These are phyloP conservation scores for Spatulosminthurus flaviceps DNA, from an alignment of 2,888 invertebrate genomes.

Conservation along the genomic window DNA sequence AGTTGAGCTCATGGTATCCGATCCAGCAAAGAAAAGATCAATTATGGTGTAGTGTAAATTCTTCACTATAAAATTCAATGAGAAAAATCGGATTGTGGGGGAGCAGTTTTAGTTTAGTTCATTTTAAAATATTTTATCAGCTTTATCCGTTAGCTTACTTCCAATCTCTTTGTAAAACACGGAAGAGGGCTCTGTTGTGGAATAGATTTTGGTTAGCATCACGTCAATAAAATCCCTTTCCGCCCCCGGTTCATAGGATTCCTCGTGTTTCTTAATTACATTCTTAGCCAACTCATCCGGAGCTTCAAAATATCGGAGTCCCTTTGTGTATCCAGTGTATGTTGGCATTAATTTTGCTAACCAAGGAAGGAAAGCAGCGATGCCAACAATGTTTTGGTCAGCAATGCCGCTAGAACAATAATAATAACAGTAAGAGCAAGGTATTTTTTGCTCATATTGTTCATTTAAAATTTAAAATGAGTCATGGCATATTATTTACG, in stretches of 20 bases:
- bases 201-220: slow-evolving; percentile 61
- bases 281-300: slow-evolving; percentile 58
- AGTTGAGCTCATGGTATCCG: slow-evolving; percentile 49
- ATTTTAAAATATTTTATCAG: too few relatives aligned
- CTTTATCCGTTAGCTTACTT: slow-evolving; percentile 32
- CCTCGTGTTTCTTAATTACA: slow-evolving; percentile 60
- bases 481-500: too few relatives aligned
- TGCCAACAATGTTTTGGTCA: slow-evolving; percentile 61
- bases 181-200: slow-evolving; percentile 54
- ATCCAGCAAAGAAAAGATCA: slow-evolving; percentile 50
- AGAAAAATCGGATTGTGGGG: too few relatives aligned
- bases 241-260: slow-evolving; percentile 52
- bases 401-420: slow-evolving; percentile 54
- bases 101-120: too few relatives aligned
- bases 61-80: slow-evolving; percentile 31
- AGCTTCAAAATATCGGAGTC: slow-evolving; percentile 55
- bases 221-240: slow-evolving; percentile 63
- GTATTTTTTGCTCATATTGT: too few relatives aligned
- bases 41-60: slow-evolving; percentile 49
- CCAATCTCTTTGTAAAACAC: slow-evolving; percentile 57
- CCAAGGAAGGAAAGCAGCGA: slow-evolving; percentile 59
- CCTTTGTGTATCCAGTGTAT: slow-evolving; percentile 57
- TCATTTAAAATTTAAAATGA: too few relatives aligned
- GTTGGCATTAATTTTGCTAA: slow-evolving; percentile 58
- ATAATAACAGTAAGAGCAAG: slow-evolving; percentile 11